Evolutionary conservation across 2,888 invertebrate species (phyloP), one percentile per base, ranked within the genome.

Genomic region (Rhamnusium bicolor): DNA sequence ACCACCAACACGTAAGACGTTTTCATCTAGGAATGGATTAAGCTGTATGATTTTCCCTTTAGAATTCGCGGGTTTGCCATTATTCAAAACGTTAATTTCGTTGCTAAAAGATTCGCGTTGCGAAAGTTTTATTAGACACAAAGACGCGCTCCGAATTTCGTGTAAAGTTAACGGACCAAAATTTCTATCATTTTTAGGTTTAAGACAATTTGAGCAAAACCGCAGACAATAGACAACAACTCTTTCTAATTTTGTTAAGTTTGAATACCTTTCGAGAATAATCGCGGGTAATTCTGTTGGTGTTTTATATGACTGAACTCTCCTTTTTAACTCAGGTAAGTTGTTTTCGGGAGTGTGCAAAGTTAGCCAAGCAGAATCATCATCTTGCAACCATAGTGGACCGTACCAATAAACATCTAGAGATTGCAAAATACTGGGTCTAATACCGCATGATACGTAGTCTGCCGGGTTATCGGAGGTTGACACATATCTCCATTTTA

Each of bases 391-490:
- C 47, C 47, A 47, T 14, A 3, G n/a, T 16, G 79, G 79, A n/a
- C 72, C 79, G 10, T 68, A 24, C 76, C 76, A 80, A 74, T 76
- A 80, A 19, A 78, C n/a, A 4, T 46, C 19, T 6, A 27, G 40
- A 21, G 24, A 12, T 8, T 40, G 27, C 49, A 79, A 54, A 16
- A 71, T 60, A 19, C 46, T 29, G 2, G 78, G 71, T 7, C 12
- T 49, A 40, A 74, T 18, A 8, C 79, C 80, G 10, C 79, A 63
- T 0, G 79, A 76, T 7, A 79, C 29, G 4, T 75, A 32, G 46
- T 80, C 80, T 6, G 76, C 76, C n/a, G 78, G 78, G 51, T 81
- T 80, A 0, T 73, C 69, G 18, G 65, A 56, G 2, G 76, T 70
- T 6, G 65, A 54, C 2, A 81, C 77, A 62, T 80, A 73, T 12